These are phyloP conservation scores for Hylomyscus alleni DNA, from an alignment of 2,797 vertebrate species.

Conservation along the genomic window DNA sequence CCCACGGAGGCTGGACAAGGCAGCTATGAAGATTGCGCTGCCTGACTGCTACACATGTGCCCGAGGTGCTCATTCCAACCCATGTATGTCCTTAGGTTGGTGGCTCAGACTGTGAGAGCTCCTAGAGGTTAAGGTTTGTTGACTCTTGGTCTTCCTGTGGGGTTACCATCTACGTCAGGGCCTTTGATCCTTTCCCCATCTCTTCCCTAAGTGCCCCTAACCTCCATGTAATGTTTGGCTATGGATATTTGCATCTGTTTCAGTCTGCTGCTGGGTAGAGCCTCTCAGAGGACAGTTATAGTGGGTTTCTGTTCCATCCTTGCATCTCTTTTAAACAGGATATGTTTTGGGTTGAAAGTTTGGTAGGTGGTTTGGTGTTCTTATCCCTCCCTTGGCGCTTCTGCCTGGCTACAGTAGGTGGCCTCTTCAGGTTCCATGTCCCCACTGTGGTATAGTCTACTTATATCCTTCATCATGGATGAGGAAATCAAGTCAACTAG, in stretches of 20 bases:
- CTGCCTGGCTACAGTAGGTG: not conserved
- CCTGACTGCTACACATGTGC: not conserved
- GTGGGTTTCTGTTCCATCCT: not conserved
- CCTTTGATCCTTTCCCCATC: not conserved
- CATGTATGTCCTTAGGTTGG: not conserved
- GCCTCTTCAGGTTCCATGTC: not conserved
- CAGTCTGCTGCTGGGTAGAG: not conserved
- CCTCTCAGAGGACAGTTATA: not conserved
- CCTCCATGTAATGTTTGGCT: not conserved
- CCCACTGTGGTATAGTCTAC: not conserved
- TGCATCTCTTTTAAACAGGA: not conserved
- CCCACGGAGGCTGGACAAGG: not conserved
- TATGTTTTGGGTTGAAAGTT: not conserved
- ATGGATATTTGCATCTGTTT: not conserved
- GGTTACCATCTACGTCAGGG: not conserved
- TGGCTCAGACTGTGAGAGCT: not conserved
- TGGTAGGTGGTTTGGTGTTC: not conserved
- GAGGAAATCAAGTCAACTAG: not conserved
- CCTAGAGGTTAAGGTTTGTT: not conserved
- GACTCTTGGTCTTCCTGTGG: not conserved
- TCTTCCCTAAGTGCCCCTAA: not conserved
- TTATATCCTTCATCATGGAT: not conserved
- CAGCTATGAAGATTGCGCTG: not conserved
- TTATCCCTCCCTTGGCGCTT: not conserved
- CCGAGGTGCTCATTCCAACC: rapidly evolving